Base-by-base conservation (phyloP, 2,888 invertebrate species). In the Plemyria rubiginata region DNA sequence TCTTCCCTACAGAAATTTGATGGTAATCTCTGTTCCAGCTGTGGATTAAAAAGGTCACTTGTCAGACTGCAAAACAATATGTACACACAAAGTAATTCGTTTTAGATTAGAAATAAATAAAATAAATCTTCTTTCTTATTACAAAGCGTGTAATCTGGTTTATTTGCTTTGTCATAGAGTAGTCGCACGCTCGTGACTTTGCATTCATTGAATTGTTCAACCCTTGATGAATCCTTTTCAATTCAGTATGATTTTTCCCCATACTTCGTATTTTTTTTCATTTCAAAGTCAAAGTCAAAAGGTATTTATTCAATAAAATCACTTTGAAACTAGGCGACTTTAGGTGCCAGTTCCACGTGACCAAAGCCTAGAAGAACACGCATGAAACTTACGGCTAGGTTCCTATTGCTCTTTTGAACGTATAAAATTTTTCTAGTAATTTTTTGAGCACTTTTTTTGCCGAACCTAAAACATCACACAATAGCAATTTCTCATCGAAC, bases 401-500 rank as follows among this genome's bases (percentile, higher is more conserved):
- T n/a, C n/a, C n/a, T n/a, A n/a, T n/a, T n/a, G n/a, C n/a, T n/a
- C n/a, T n/a, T n/a, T n/a, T 22, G 22, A 22, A 2, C 22, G 36
- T 36, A 6, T 2, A 38, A 38, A 11, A 38, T 38, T 4, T 3
- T 11, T 38, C 32, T 11, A 9, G 6, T 38, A 11, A 38, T 11
- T 38, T 38, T 38, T 38, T 11, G 11, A 11, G 36, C 36, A 38
- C 36, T 38, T 32, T 32, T 7, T 32, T 32, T 32, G 7, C 6
- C 8, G 32, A 32, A 49, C n/a, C 40, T 13, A 29, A 54, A 43
- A 54, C 32, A 29, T 9, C 9, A 54, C 43, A 40, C 32, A 41
- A 51, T 45, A 43, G 12, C 59, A 51, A 58, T 51, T 22, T 36
- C 16, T 52, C 45, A 51, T 16, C 45, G 53, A 28, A 15, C 32